Conservation (phyloP, 2,797 vertebrate genomes). For the Poliocrania exsul region DNA sequence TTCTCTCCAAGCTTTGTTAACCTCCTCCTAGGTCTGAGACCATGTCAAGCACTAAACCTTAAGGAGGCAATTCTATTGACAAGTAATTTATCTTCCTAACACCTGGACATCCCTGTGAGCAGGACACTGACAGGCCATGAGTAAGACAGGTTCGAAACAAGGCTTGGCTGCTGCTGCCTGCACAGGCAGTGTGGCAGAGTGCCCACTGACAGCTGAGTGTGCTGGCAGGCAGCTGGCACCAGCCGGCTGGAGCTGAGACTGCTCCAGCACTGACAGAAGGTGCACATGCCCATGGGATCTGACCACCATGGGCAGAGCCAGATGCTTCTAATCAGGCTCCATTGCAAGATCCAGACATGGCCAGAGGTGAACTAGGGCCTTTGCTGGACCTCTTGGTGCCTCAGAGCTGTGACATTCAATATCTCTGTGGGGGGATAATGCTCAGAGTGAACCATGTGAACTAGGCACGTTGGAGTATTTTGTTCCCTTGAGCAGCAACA, state of each 20-base stretch:
- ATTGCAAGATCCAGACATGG: neutral
- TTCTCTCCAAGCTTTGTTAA: neutral
- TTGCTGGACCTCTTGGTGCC: fast-evolving
- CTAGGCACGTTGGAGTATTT: fast-evolving
- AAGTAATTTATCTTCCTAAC: neutral
- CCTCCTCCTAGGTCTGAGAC: neutral
- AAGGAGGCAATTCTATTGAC: neutral
- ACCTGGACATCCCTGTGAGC: neutral
- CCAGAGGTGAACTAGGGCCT: fast-evolving
- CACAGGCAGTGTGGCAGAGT: neutral
- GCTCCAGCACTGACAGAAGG: neutral
- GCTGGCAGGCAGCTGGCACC: fast-evolving
- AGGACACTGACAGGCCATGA: neutral
- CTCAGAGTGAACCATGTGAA: neutral
- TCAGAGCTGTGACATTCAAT: neutral
- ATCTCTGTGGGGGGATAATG: neutral
- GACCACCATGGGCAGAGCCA: neutral
- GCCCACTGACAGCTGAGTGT: no score
- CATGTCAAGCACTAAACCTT: neutral
- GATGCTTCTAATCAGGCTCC: neutral
- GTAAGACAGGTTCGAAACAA: neutral
- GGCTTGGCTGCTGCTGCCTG: neutral
- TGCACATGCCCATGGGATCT: neutral
- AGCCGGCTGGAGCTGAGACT: neutral
- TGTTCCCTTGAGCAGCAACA: neutral